Evolutionary conservation across 2,888 invertebrate genomes (phyloP), one percentile per base, ranked within the genome.

Genomic region (Lissocephala sabroskyi): DNA sequence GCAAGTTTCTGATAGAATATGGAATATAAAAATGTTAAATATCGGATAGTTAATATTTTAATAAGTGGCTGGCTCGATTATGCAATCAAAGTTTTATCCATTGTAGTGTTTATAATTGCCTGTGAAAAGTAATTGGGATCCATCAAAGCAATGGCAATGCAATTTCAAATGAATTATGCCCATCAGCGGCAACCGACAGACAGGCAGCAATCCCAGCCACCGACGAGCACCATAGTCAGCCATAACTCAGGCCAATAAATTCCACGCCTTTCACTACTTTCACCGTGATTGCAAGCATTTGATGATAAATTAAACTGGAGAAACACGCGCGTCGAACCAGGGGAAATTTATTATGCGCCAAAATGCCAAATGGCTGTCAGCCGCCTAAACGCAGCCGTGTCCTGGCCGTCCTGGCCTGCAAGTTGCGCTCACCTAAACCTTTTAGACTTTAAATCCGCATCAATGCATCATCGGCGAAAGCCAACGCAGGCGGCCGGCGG

Each of bases 401-500:
- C 6, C 10, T 16, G 16, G 17, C 7, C 16, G 28, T n/a, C 14
- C 13, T 11, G n/a, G n/a, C n/a, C n/a, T 11, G 14, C 26, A 23
- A n/a, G n/a, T 3, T 63, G 65, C 74, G 64, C 26, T n/a, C n/a
- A n/a, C n/a, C n/a, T n/a, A 73, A 74, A 73, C 73, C 68, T 68
- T 74, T 71, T 74, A 66, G 74, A 74, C 75, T 74, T 67, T 67
- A 74, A 74, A 67, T 74, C 71, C 71, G 62, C 65, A 63, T 63
- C 75, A 67, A 71, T 74, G 71, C 67, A 71, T 71, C 71, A 71
- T 74, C 60, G 75, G 54, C 52, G 46, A 56, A 55, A 52, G 59
- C 50, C 56, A 40, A 47, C 41, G 23, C 45, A 28, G 17, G 41
- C 29, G 23, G 32, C 41, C 37, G 28, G 16, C 26, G 14, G 40